Evolutionary conservation across 2,888 invertebrate species (phyloP).

Genomic region (Hirtodrosophila duncani): DNA sequence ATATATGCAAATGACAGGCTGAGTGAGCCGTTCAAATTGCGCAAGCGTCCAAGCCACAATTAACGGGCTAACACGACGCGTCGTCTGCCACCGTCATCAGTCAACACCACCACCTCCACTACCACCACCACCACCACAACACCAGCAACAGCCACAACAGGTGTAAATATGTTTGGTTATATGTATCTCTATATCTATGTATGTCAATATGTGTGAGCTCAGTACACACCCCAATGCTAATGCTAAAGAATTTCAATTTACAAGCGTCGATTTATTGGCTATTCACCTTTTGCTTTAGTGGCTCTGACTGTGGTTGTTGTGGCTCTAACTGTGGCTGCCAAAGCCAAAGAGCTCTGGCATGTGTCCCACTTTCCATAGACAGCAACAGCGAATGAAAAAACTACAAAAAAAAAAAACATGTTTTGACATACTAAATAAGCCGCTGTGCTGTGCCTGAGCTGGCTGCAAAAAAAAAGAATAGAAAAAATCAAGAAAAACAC

Average conservation of each 20-base stretch:
- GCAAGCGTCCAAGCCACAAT: constrained; percentile 55
- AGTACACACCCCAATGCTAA: constrained; percentile 38
- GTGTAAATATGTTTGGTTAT: constrained; percentile 27
- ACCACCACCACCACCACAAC: constrained; percentile 5
- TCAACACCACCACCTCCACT: constrained; percentile 12
- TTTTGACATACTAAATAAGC: constrained; percentile 73
- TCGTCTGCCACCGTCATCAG: constrained; percentile 22
- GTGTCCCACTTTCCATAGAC: constrained; percentile 70
- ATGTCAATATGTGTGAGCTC: constrained; percentile 27
- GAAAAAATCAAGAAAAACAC: too few species aligned
- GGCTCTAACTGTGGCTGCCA: constrained; percentile 5
- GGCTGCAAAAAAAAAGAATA: too few species aligned
- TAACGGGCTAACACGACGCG: constrained; percentile 33
- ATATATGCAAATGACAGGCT: constrained; percentile 48
- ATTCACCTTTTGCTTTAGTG: constrained; percentile 75
- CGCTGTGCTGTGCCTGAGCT: constrained; percentile 41
- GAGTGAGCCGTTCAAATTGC: too few species aligned
- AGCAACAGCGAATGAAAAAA: constrained; percentile 12
- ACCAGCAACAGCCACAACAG: constrained; percentile 40
- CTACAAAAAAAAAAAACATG: constrained; percentile 50
- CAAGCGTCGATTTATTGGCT: constrained; percentile 76
- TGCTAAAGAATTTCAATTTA: constrained; percentile 69
- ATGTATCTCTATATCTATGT: too few species aligned
- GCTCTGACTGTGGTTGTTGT: constrained; percentile 20
- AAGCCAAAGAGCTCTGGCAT: constrained; percentile 34